Percentiles rank a stretch among this genome's conserved stretches.
Evolutionary conservation across 2,113 vertebrate species (phyloP).

Genomic region (Nerophis lumbriciformis): DNA sequence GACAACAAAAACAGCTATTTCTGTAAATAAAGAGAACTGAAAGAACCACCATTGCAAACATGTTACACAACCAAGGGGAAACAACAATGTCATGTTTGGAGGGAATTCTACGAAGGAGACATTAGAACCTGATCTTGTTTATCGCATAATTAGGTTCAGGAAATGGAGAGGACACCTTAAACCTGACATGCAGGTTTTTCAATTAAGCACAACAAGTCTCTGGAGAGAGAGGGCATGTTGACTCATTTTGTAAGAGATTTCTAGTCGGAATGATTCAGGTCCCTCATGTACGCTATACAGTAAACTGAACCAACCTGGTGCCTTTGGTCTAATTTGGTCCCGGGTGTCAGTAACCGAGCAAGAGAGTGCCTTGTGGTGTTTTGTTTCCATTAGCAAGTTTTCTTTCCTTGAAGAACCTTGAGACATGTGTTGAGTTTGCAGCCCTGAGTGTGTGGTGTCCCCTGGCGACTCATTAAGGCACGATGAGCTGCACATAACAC

Average conservation of each 20-base stretch:
- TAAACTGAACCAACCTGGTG: constrained; percentile 5
- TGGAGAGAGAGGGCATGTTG: constrained; percentile 40
- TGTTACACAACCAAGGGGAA: too few relatives aligned
- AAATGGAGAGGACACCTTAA: neutral
- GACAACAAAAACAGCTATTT: too few relatives aligned
- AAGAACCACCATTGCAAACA: too few relatives aligned
- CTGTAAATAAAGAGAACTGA: too few relatives aligned
- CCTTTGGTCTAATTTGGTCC: constrained; percentile 28
- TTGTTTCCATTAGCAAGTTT: constrained; percentile 44
- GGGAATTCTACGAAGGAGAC: constrained; percentile 14
- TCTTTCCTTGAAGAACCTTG: constrained; percentile 27
- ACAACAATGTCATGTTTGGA: neutral
- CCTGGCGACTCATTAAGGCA: constrained; percentile 41
- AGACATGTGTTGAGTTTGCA: constrained; percentile 40
- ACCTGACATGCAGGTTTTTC: constrained; percentile 33
- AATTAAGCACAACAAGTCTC: constrained; percentile 40
- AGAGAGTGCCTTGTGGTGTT: constrained; percentile 12
- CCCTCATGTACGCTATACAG: constrained; percentile 26
- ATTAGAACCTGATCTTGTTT: constrained; percentile 34
- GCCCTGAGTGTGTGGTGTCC: constrained; percentile 35
- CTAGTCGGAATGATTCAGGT: constrained; percentile 24
- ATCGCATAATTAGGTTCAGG: too few relatives aligned
- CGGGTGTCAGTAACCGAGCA: constrained; percentile 40
- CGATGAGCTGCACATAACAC: constrained; percentile 49
- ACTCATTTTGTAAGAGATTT: constrained; percentile 33